phyloP scores from a whole-genome alignment of 2,113 vertebrate species.

The Rhabdomys dilectus region DNA sequence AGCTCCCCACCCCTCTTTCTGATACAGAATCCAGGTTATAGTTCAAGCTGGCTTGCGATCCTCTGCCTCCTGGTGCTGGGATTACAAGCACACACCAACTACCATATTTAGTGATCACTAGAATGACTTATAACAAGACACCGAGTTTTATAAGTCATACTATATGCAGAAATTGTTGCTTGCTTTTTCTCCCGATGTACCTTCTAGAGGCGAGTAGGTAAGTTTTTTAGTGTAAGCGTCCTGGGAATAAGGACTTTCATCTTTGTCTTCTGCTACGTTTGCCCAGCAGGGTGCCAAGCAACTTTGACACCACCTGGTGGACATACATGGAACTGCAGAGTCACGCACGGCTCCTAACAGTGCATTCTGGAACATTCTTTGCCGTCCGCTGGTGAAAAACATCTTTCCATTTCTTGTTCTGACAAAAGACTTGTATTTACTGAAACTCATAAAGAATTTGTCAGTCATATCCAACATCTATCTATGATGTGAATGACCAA shows the following conservation, averaged over 20 bases:
- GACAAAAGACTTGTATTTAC: neutral
- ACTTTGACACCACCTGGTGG: neutral
- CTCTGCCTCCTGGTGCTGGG: neutral
- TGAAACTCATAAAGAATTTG: neutral
- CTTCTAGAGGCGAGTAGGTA: neutral
- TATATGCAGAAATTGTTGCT: neutral
- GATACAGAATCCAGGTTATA: neutral
- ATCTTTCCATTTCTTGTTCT: neutral
- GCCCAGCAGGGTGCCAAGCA: neutral
- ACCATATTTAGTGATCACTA: neutral
- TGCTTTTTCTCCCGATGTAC: neutral
- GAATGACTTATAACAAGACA: neutral
- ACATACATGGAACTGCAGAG: neutral
- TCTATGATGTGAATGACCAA: neutral
- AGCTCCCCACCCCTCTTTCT: too few relatives aligned
- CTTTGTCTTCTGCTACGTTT: neutral
- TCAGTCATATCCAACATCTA: neutral
- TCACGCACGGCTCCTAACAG: too few relatives aligned
- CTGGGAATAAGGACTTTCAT: neutral
- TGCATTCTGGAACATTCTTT: neutral
- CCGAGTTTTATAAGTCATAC: neutral
- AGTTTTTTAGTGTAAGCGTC: too few relatives aligned
- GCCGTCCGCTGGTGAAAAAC: neutral
- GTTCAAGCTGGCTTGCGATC: neutral
- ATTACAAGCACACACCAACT: neutral